Base-by-base conservation (phyloP, 2,113 vertebrate genomes). In the Vidua macroura region DNA sequence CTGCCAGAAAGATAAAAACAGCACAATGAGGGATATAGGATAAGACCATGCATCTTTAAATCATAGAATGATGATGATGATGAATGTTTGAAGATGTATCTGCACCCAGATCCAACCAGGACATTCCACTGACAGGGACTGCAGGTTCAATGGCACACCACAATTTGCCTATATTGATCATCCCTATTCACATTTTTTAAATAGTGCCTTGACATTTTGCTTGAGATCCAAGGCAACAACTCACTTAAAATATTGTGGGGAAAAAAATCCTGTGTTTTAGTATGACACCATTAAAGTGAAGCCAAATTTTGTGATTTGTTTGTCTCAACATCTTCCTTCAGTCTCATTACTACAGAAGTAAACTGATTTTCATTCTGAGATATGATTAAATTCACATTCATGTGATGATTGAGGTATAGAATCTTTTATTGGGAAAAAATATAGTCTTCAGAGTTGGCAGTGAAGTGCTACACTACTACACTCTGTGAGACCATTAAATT, bases 401-500 rank as follows among this genome's bases (percentile, higher is more conserved):
- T 79, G 89, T 94, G 68, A 85, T 86, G 81, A 97, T 66, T 92
- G 94, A 95, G 88, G 66, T 87, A 94, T 90, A 92, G 73, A 96
- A 88, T 78, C 90, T 96, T 96, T 97, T 96, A 95, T 76, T 96
- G 96, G 19, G 33, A 62, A 86, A 86, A 95, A 95, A 96, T 96
- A 95, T 78, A 91, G 85, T 93, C 94, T 95, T 96, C 92, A 93
- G 93, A 97, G 80, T 80, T 64, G 92, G 84, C 69, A 67, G 74
- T 69, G 62, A 81, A 86, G 83, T 28, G 35, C 81, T 88, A 88
- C 10, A 66, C 51, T 51, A 88, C 2, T 27, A 78, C 83, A 56
- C 96, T 96, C 86, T 41, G 83, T 72, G 96, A 98, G 97, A 86
- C 96, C 97, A 96, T 97, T 97, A 97, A 92, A 96, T 96, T 95